These are phyloP conservation scores for Drosophila ficusphila DNA, from an alignment of 1,140 invertebrate genomes.

Conservation along the genomic window DNA sequence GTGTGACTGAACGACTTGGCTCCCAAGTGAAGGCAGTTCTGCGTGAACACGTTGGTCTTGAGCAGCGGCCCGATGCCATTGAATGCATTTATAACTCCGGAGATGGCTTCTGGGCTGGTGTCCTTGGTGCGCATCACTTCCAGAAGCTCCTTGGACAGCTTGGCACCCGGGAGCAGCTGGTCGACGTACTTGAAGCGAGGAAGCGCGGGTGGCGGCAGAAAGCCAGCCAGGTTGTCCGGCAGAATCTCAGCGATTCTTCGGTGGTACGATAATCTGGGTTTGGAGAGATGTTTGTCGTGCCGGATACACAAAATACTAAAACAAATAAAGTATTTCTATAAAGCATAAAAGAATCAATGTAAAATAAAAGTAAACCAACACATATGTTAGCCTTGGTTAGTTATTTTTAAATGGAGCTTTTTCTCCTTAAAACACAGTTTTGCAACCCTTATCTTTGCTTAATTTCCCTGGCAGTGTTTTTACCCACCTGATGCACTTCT, in stretches of 20 bases:
- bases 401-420: no score
- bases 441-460: no score
- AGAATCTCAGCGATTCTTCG: conserved; percentile 95
- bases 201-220: conserved; percentile 88
- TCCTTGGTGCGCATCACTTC: conserved; percentile 12
- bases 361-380: no score
- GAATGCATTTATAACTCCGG: not conserved
- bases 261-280: conserved; percentile 94
- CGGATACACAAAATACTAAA: no score
- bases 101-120: not conserved
- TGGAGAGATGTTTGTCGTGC: no score
- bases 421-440: no score
- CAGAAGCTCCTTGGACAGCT: conserved; percentile 37
- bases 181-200: conserved; percentile 92
- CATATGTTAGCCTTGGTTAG: no score
- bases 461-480: no score
- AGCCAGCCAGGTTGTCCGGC: conserved; percentile 91
- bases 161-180: conserved; percentile 81
- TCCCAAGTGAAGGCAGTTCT: conserved; percentile 45
- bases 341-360: no score
- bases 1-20: conserved; percentile 59
- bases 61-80: not conserved
- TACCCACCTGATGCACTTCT: conserved; percentile 11
- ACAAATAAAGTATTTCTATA: no score
- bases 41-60: conserved; percentile 57